Conservation (phyloP, 2,797 vertebrate species). For the Lerista edwardsae region DNA sequence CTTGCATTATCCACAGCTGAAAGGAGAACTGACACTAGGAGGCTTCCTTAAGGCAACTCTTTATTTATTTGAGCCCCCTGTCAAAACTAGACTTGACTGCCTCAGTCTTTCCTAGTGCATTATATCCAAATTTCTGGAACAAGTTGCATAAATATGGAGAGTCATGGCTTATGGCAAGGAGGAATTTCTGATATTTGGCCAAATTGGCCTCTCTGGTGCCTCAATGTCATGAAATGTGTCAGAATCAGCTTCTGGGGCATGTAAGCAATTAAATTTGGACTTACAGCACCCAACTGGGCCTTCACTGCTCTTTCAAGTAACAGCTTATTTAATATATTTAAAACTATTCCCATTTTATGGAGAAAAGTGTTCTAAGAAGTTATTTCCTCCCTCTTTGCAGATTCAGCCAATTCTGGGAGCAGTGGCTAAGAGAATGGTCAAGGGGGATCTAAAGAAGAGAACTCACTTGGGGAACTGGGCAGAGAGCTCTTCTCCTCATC, state of each 20-base stretch:
- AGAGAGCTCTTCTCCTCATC: not conserved
- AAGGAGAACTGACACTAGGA: not conserved
- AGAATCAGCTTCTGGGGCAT: not conserved
- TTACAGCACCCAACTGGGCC: not conserved
- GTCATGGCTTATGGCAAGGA: not conserved
- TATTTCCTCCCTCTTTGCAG: conserved; percentile 14
- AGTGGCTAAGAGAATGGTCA: conserved; percentile 15
- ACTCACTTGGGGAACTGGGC: conserved; percentile 7
- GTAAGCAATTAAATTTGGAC: not conserved
- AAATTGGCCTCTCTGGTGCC: not conserved
- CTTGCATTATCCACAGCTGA: not conserved
- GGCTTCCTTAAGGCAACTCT: not conserved
- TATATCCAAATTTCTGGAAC: not conserved
- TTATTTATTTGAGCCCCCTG: not conserved
- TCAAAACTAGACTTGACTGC: not conserved
- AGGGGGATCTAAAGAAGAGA: not conserved
- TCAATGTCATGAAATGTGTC: not conserved
- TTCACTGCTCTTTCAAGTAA: not conserved
- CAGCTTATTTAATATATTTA: not conserved
- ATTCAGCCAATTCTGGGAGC: conserved; percentile 33
- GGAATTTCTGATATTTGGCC: not conserved
- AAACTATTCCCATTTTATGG: not conserved
- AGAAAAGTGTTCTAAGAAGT: not conserved
- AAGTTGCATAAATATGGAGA: not conserved
- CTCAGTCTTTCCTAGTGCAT: not conserved